Percentiles rank a stretch among this genome's conserved stretches.
Conservation (phyloP, 2,797 vertebrate genomes). For the Pelodytes ibericus region DNA sequence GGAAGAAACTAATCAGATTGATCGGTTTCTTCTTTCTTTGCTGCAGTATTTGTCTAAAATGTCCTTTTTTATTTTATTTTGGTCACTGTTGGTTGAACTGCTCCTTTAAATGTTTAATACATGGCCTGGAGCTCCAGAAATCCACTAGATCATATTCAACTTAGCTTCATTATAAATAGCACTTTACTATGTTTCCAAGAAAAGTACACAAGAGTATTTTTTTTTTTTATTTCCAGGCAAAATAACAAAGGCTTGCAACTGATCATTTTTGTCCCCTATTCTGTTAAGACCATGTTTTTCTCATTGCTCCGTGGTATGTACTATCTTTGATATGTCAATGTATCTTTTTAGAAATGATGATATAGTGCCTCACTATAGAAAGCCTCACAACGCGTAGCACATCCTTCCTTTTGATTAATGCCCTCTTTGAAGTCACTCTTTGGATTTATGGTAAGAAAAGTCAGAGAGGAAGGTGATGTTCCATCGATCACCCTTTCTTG, state of each 20-base stretch:
- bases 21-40: too few relatives aligned
- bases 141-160: too few relatives aligned
- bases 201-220: too few relatives aligned
- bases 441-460: constrained; percentile 27
- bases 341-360: constrained; percentile 46
- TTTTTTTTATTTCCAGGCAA: constrained; percentile 6
- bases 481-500: constrained; percentile 23
- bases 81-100: too few relatives aligned
- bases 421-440: constrained; percentile 28
- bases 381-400: constrained; percentile 9
- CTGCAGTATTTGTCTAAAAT: too few relatives aligned
- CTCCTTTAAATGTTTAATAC: too few relatives aligned
- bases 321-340: constrained; percentile 41
- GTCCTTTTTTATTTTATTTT: too few relatives aligned
- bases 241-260: neutral
- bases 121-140: too few relatives aligned
- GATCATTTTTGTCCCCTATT: constrained; percentile 42
- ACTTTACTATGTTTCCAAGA: too few relatives aligned
- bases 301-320: constrained; percentile 33
- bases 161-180: too few relatives aligned
- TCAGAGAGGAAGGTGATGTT: constrained; percentile 21
- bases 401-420: constrained; percentile 46
- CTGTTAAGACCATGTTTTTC: constrained; percentile 15
- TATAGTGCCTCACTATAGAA: constrained; percentile 29
- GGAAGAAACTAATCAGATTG: too few relatives aligned